Conservation (phyloP, 2,113 vertebrate species). For the Cavia porcellus region DNA sequence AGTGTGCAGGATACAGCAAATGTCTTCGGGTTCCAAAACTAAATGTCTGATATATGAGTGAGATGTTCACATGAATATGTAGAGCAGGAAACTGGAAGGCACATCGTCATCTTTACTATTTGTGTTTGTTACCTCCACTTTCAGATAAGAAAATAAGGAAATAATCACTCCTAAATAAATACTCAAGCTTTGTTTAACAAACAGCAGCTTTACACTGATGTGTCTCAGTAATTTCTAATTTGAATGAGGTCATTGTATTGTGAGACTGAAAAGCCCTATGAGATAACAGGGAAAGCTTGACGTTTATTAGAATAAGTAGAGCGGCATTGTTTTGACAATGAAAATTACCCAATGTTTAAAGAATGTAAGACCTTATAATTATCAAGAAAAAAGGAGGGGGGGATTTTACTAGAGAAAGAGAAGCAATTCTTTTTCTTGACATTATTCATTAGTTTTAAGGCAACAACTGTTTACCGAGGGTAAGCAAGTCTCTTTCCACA, state of each 20-base stretch:
- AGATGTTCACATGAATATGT: conserved; percentile 44
- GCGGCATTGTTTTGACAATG: neutral
- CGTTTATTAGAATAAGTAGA: neutral
- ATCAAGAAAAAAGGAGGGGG: neutral
- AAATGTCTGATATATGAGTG: neutral
- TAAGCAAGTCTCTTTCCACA: neutral
- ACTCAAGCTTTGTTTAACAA: neutral
- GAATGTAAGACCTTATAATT: neutral
- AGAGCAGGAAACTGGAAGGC: neutral
- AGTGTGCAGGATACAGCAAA: neutral
- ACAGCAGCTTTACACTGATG: neutral
- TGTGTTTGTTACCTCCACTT: neutral
- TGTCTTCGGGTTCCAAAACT: conserved; percentile 42
- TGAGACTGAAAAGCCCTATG: neutral
- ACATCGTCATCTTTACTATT: neutral
- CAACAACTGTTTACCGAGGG: neutral
- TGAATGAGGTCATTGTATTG: neutral
- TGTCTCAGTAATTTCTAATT: neutral
- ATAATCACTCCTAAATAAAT: neutral
- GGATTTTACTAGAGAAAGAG: neutral
- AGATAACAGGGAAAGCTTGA: neutral
- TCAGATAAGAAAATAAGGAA: neutral
- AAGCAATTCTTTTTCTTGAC: neutral
- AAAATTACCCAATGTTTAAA: neutral
- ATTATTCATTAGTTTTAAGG: neutral